Conservation (phyloP, 2,888 invertebrate species). For the Eupithecia dodoneata region DNA sequence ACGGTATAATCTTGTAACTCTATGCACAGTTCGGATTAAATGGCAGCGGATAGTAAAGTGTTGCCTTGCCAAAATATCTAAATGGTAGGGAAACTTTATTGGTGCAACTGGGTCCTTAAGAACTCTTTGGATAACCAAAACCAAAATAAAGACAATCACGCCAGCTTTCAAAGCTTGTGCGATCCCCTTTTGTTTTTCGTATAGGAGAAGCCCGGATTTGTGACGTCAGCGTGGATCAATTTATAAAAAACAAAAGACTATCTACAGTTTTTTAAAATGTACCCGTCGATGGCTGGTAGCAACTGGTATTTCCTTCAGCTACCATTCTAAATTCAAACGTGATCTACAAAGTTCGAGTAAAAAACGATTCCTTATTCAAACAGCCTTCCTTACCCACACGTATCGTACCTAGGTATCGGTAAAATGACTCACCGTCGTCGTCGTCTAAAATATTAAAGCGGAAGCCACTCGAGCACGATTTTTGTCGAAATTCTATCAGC, state of each 20-base stretch:
- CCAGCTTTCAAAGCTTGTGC: too few species aligned
- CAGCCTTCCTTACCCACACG: not conserved
- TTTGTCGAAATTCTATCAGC: slow-evolving; percentile 23
- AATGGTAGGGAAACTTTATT: not conserved
- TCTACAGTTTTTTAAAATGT: too few species aligned
- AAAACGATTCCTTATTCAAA: not conserved
- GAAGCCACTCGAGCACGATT: slow-evolving; percentile 2
- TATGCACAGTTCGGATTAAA: not conserved
- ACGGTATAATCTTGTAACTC: slow-evolving; percentile 48
- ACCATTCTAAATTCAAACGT: not conserved
- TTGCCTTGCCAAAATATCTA: not conserved
- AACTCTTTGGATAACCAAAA: too few species aligned
- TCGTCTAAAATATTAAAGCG: not conserved
- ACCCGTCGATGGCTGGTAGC: not conserved
- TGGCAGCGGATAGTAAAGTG: not conserved
- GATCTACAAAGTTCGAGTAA: not conserved
- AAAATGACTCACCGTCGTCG: slow-evolving; percentile 3
- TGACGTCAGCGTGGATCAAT: too few species aligned
- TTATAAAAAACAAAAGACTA: too few species aligned
- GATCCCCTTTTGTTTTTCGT: too few species aligned
- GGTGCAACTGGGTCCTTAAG: not conserved
- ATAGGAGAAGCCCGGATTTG: too few species aligned
- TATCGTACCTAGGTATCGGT: not conserved
- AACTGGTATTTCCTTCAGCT: not conserved
- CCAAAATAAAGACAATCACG: too few species aligned